Conservation (phyloP, 2,888 invertebrate species). For the Allacma fusca region DNA sequence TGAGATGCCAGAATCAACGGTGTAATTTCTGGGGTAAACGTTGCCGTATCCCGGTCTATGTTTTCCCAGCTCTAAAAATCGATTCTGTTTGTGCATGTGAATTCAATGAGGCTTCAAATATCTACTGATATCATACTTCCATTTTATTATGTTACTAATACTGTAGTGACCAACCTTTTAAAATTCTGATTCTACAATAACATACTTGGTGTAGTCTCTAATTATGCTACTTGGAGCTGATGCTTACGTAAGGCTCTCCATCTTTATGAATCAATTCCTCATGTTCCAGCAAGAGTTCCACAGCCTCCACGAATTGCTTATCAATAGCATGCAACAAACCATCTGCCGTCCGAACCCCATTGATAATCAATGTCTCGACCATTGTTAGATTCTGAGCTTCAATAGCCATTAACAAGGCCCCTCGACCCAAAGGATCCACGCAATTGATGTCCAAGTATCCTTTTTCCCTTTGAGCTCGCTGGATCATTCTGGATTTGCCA, state of each 20-base stretch:
- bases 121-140: background rate
- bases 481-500: slow-evolving; percentile 73
- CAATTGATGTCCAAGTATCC: slow-evolving; percentile 86
- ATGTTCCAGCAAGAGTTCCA: slow-evolving; percentile 89
- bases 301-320: slow-evolving; percentile 98
- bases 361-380: slow-evolving; percentile 80
- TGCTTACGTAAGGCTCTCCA: slow-evolving; percentile 80
- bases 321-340: slow-evolving; percentile 94
- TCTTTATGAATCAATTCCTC: slow-evolving; percentile 81
- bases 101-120: background rate
- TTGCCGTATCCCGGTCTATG: slow-evolving; percentile 79
- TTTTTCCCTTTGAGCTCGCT: slow-evolving; percentile 58
- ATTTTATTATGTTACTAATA: too few species aligned
- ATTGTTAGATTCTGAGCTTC: slow-evolving; percentile 98
- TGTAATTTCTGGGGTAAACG: slow-evolving; percentile 94
- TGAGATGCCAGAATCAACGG: slow-evolving; percentile 94
- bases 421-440: slow-evolving; percentile 92
- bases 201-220: too few species aligned
- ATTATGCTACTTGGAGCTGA: too few species aligned
- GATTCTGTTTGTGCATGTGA: background rate
- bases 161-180: too few species aligned
- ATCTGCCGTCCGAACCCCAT: slow-evolving; percentile 78
- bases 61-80: slow-evolving; percentile 80
- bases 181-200: too few species aligned
- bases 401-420: slow-evolving; percentile 91